phyloP scores from a whole-genome alignment of 2,797 vertebrate species.

The Diglossa cyanea region DNA sequence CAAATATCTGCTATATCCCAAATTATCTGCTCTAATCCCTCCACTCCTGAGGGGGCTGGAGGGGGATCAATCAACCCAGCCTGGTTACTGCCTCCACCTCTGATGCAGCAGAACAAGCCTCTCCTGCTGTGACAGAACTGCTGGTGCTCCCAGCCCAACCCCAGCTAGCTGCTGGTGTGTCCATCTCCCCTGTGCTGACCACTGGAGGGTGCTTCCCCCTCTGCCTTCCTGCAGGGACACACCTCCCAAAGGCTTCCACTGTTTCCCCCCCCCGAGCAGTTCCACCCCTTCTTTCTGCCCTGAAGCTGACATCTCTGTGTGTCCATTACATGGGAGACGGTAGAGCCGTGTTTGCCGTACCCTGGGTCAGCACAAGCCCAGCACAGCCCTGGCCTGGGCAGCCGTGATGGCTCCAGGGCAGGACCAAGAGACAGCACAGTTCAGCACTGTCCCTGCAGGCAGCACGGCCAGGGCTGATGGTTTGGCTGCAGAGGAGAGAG shows the following conservation, averaged over 20 bases:
- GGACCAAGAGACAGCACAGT: neutral
- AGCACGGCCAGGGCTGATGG: accelerated
- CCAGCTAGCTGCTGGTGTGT: neutral
- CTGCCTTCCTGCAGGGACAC: neutral
- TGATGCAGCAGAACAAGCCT: neutral
- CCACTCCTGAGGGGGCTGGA: neutral
- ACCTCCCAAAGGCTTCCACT: neutral
- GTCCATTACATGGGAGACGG: accelerated
- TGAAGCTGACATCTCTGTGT: neutral
- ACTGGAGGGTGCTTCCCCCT: accelerated
- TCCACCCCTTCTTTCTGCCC: neutral
- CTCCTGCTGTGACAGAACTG: neutral
- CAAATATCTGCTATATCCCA: too few relatives aligned
- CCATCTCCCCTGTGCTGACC: neutral
- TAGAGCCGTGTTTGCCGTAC: accelerated
- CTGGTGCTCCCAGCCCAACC: neutral
- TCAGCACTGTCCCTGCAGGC: neutral
- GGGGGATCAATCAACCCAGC: neutral
- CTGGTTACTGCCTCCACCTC: neutral
- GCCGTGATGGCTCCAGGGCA: neutral
- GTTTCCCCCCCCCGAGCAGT: neutral
- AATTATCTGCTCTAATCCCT: neutral
- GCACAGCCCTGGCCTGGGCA: neutral
- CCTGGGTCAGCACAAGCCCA: neutral
- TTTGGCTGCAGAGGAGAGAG: neutral